A percentile compares a stretch with the other conserved stretches of the same genome.
Conservation (phyloP, 2,113 vertebrate genomes). For the Psephotus haematonotus region DNA sequence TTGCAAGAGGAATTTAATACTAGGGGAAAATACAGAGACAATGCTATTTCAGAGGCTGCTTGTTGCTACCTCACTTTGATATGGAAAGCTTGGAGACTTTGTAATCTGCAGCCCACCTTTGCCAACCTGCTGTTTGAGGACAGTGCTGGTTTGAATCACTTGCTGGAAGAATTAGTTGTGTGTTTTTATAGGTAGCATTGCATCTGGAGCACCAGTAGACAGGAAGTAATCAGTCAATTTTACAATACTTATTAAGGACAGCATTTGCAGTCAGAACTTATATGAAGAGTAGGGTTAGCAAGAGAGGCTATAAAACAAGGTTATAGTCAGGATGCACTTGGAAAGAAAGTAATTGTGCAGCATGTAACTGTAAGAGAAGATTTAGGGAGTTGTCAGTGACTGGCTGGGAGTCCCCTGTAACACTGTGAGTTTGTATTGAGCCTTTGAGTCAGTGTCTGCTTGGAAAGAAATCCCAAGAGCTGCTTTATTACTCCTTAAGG, state of each 20-base stretch:
- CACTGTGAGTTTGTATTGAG: neutral
- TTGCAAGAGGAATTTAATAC: neutral
- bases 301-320: neutral
- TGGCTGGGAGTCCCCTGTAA: neutral
- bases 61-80: slow-evolving; percentile 34
- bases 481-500: neutral
- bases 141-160: neutral
- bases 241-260: neutral
- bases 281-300: neutral
- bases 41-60: neutral
- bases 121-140: neutral
- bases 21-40: neutral
- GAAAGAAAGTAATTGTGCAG: neutral
- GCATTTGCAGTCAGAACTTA: neutral
- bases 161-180: neutral
- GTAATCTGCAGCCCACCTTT: neutral
- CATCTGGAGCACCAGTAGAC: neutral
- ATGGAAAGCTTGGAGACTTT: neutral
- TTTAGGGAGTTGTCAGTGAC: neutral
- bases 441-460: neutral
- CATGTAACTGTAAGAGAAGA: neutral
- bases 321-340: neutral
- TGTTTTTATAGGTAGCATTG: neutral
- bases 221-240: neutral
- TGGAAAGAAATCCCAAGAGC: neutral